Evolutionary conservation across 2,113 vertebrate genomes (phyloP).

Genomic region (Ceuthmochares aereus): DNA sequence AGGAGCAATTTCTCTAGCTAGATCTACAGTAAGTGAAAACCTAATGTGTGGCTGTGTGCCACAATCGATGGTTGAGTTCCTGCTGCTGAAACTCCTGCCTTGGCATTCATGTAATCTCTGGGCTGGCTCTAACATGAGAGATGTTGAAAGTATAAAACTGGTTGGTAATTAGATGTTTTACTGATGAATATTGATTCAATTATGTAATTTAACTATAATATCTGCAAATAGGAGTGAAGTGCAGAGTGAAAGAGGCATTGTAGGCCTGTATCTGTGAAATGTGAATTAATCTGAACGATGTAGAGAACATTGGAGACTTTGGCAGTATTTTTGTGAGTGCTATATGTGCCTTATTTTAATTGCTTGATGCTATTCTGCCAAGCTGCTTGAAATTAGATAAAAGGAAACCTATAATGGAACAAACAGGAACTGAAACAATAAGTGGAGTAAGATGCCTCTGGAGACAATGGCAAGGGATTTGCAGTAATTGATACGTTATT

Average conservation of each 20-base stretch:
- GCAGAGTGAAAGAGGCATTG: not conserved
- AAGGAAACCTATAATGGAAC: not conserved
- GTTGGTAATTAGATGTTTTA: conserved; percentile 35
- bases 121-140: not conserved
- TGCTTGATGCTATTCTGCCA: conserved; percentile 31
- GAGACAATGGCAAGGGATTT: not conserved
- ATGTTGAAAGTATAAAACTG: not conserved
- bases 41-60: not conserved
- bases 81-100: not conserved
- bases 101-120: not conserved
- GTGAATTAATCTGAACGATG: not conserved
- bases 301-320: not conserved
- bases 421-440: conserved; percentile 55
- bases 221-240: conserved; percentile 12
- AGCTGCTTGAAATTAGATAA: conserved; percentile 34
- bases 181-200: conserved; percentile 46
- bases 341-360: conserved; percentile 14
- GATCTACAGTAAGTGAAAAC: not conserved
- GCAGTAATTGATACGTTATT: conserved; percentile 41
- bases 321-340: not conserved
- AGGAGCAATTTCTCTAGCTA: not conserved
- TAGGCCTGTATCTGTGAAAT: not conserved
- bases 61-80: not conserved
- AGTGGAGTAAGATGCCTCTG: conserved; percentile 18
- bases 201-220: conserved; percentile 18